Percentiles rank a stretch among this genome's conserved stretches.
These are phyloP conservation scores for Pedionomus torquatus DNA, from an alignment of 2,113 vertebrate species.

Conservation along the genomic window DNA sequence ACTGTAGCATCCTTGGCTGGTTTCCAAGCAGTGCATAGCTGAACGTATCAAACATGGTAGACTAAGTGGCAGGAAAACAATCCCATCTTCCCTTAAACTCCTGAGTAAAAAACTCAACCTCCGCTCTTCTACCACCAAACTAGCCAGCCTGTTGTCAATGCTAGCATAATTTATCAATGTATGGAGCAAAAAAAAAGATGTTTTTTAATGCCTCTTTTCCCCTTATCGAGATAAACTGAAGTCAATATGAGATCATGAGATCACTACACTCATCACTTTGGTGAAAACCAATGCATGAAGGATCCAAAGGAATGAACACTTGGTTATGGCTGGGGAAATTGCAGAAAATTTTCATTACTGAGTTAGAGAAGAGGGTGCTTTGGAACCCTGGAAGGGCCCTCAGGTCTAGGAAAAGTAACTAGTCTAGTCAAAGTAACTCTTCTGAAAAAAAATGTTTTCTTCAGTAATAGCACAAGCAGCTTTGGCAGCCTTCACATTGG, in stretches of 20 bases:
- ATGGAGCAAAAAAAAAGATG: background rate
- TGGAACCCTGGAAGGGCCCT: background rate
- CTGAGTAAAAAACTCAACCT: fast-evolving
- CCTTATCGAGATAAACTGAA: background rate
- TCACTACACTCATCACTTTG: background rate
- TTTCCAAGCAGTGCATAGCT: constrained; percentile 10
- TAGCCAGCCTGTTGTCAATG: background rate
- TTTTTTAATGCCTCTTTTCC: background rate
- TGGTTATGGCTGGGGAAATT: background rate
- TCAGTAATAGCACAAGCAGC: background rate
- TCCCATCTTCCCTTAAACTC: background rate
- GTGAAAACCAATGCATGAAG: background rate
- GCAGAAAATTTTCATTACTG: background rate
- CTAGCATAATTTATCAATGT: background rate
- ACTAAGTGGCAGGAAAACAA: background rate
- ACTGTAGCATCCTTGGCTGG: background rate
- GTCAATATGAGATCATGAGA: background rate
- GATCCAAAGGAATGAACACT: background rate
- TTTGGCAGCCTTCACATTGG: background rate
- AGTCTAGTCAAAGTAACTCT: background rate
- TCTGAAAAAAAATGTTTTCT: background rate
- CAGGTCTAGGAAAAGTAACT: background rate
- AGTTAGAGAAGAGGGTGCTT: background rate
- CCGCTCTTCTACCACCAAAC: background rate
- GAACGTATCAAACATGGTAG: constrained; percentile 9